These are phyloP conservation scores for Siniperca knerii DNA, from an alignment of 2,113 vertebrate species.

Conservation along the genomic window DNA sequence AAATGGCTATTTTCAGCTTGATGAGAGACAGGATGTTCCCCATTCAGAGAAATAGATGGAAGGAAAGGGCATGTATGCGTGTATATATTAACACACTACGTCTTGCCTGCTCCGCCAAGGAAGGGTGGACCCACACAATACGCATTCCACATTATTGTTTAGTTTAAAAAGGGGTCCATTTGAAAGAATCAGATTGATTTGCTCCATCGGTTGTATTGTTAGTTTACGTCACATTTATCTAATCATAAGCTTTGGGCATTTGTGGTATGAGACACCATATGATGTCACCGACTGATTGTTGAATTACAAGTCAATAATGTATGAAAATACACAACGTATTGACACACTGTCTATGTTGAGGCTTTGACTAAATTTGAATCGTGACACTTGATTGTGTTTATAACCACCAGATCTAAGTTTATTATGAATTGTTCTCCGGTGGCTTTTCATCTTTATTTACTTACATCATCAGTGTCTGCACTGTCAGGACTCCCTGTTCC, in stretches of 20 bases:
- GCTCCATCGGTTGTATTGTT: neutral
- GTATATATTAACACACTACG: conserved; percentile 22
- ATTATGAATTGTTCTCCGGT: neutral
- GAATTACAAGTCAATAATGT: neutral
- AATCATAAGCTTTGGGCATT: neutral
- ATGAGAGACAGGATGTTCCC: conserved; percentile 64
- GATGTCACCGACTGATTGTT: neutral
- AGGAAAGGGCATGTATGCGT: conserved; percentile 60
- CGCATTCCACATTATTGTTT: conserved; percentile 48
- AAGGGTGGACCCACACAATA: conserved; percentile 55
- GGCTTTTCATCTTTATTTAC: neutral
- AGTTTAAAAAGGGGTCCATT: neutral
- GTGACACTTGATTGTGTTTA: neutral
- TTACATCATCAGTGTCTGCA: neutral
- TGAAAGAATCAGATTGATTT: neutral
- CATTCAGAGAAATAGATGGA: conserved; percentile 52
- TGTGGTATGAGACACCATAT: neutral
- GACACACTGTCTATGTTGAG: no score
- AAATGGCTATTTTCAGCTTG: conserved; percentile 31
- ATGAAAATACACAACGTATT: neutral
- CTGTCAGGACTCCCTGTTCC: conserved; percentile 16
- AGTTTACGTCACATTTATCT: neutral
- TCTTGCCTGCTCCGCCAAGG: conserved; percentile 38
- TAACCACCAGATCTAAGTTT: neutral
- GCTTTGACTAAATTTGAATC: neutral